Evolutionary conservation across 1,140 invertebrate genomes (phyloP).

Genomic region (Drosophila yakuba): DNA sequence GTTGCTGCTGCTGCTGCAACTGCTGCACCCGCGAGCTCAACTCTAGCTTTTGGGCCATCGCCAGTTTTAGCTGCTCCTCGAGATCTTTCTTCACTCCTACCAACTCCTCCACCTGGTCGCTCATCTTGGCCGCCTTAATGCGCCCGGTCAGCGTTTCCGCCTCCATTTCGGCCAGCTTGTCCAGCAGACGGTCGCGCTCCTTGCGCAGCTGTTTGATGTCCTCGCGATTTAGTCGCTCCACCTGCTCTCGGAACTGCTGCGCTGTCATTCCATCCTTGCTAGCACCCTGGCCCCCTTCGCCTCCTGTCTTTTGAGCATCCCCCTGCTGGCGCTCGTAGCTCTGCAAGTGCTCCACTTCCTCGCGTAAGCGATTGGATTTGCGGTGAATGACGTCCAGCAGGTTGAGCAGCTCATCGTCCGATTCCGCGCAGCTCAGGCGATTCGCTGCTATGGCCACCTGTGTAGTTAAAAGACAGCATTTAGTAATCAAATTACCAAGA

Average conservation of each 20-base stretch:
- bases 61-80: slow-evolving; percentile 87
- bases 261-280: slow-evolving; percentile 61
- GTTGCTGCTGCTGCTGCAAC: slow-evolving; percentile 54
- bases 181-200: slow-evolving; percentile 90
- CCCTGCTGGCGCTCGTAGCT: slow-evolving; percentile 64
- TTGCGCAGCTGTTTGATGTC: slow-evolving; percentile 86
- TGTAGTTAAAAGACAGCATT: too few species aligned
- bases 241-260: slow-evolving; percentile 77
- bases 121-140: slow-evolving; percentile 87
- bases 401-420: slow-evolving; percentile 93
- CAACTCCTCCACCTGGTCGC: slow-evolving; percentile 86
- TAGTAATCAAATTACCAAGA: too few species aligned
- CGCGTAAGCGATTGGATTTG: slow-evolving; percentile 90
- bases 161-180: slow-evolving; percentile 90
- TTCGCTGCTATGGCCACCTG: slow-evolving; percentile 76
- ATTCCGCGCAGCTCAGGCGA: slow-evolving; percentile 84
- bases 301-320: slow-evolving; percentile 16
- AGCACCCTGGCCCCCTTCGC: slow-evolving; percentile 27
- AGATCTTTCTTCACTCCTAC: slow-evolving; percentile 87
- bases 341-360: slow-evolving; percentile 88
- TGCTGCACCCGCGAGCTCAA: slow-evolving; percentile 78
- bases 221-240: slow-evolving; percentile 80
- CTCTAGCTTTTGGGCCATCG: slow-evolving; percentile 86
- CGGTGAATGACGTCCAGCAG: slow-evolving; percentile 93
- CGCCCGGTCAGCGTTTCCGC: slow-evolving; percentile 88